phyloP scores from a whole-genome alignment of 1,140 invertebrate species.

The Mesaphorura yosii region DNA sequence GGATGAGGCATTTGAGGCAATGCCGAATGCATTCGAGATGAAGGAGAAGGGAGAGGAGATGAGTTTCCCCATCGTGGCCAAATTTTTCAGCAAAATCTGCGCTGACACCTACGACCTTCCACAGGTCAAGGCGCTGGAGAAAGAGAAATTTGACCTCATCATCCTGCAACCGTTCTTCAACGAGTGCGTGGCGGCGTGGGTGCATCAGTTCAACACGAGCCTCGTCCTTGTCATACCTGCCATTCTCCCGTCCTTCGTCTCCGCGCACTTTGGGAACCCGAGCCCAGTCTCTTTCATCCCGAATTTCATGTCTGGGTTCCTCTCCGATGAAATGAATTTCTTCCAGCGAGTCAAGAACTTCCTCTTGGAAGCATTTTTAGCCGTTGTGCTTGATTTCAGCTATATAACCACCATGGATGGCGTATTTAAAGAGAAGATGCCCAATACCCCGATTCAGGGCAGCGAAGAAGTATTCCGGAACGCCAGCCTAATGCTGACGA shows the following conservation, averaged over 20 bases:
- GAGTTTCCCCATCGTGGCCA: not conserved
- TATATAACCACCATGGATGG: constrained; percentile 18
- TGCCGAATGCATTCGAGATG: constrained; percentile 5
- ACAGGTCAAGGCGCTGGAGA: not conserved
- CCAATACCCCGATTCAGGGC: constrained; percentile 36
- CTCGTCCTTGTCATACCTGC: constrained; percentile 9
- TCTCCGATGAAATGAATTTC: constrained; percentile 15
- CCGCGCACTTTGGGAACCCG: not conserved
- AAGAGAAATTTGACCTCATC: constrained; percentile 16
- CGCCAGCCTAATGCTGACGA: constrained; percentile 43
- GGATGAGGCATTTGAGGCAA: not conserved
- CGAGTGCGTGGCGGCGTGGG: constrained; percentile 17
- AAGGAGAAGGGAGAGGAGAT: not conserved
- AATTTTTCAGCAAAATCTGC: constrained; percentile 4
- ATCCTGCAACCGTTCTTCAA: constrained; percentile 12
- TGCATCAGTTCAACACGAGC: constrained; percentile 17
- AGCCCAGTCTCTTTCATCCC: constrained; percentile 21
- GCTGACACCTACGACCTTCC: constrained; percentile 4
- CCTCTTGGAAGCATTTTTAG: not conserved
- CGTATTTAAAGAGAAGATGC: constrained; percentile 24
- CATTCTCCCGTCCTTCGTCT: not conserved
- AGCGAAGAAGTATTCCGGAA: constrained; percentile 39
- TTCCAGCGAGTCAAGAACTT: constrained; percentile 11
- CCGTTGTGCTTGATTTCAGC: constrained; percentile 28
- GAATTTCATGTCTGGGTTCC: not conserved